Conservation (phyloP, 1,140 invertebrate genomes). For the Leucophenga varia region DNA sequence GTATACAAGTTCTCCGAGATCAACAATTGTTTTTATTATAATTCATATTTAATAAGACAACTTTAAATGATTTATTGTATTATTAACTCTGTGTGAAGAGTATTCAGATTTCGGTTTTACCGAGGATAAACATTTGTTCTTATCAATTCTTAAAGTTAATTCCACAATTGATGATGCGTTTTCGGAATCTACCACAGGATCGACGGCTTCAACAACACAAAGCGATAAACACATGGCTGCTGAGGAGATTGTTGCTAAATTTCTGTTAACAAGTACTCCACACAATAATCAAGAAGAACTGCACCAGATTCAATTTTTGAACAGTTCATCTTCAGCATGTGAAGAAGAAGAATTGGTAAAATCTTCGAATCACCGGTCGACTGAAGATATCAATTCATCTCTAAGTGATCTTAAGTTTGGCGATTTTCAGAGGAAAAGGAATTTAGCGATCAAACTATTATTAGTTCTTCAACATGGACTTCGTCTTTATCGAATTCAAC, state of each 20-base stretch:
- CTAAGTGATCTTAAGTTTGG: constrained; percentile 37
- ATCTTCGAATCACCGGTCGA: neutral
- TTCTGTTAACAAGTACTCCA: neutral
- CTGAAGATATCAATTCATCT: constrained; percentile 15
- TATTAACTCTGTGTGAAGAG: too few relatives aligned
- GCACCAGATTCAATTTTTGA: constrained; percentile 10
- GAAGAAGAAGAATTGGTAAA: too few relatives aligned
- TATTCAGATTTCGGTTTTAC: too few relatives aligned
- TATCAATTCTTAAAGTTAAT: constrained; percentile 9
- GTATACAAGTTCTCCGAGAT: too few relatives aligned
- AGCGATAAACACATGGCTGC: constrained; percentile 3
- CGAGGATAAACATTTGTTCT: too few relatives aligned
- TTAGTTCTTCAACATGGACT: constrained; percentile 34
- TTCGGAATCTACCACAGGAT: too few relatives aligned
- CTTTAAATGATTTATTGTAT: too few relatives aligned
- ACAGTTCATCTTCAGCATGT: constrained; percentile 14
- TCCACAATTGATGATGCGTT: constrained; percentile 20
- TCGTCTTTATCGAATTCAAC: neutral
- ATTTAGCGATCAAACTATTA: neutral
- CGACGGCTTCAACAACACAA: neutral
- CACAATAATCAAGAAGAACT: neutral
- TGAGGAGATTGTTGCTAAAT: constrained; percentile 11
- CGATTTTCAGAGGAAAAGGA: constrained; percentile 34
- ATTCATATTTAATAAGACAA: too few relatives aligned
- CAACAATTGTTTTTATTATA: too few relatives aligned